These are phyloP conservation scores for Lepisosteus osseus DNA, from an alignment of 2,113 vertebrate species.

Conservation along the genomic window DNA sequence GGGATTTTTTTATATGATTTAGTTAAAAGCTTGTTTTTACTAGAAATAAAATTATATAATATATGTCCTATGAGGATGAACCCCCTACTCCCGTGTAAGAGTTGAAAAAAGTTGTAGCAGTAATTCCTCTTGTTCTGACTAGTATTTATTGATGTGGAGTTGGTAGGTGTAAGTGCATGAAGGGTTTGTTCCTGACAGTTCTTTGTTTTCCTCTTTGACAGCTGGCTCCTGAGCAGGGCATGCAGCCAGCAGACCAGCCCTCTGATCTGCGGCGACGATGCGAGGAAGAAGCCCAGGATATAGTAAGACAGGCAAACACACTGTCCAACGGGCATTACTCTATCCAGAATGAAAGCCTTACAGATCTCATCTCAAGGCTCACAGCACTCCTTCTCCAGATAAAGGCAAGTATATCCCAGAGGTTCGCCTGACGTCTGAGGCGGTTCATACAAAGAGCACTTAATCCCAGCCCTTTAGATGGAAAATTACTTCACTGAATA, in stretches of 20 bases:
- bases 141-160: no score
- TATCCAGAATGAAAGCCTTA: slow-evolving; percentile 79
- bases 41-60: no score
- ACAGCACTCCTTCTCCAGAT: slow-evolving; percentile 94
- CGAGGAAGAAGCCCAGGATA: slow-evolving; percentile 90
- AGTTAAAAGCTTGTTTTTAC: no score
- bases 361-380: slow-evolving; percentile 85
- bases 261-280: slow-evolving; percentile 85
- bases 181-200: background rate
- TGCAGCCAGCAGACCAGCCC: slow-evolving; percentile 86
- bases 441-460: background rate
- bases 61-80: no score
- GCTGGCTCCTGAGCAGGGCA: slow-evolving; percentile 93
- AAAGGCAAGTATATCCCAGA: slow-evolving; percentile 66
- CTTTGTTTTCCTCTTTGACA: slow-evolving; percentile 34
- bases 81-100: no score
- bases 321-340: slow-evolving; percentile 74
- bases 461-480: no score
- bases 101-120: no score
- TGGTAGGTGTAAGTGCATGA: no score
- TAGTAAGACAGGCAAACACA: slow-evolving; percentile 76
- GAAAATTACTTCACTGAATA: no score
- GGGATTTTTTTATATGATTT: no score
- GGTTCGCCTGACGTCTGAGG: background rate
- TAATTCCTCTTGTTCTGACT: no score